Base-by-base conservation (phyloP, 2,797 vertebrate genomes). In the Podarcis lilfordi region DNA sequence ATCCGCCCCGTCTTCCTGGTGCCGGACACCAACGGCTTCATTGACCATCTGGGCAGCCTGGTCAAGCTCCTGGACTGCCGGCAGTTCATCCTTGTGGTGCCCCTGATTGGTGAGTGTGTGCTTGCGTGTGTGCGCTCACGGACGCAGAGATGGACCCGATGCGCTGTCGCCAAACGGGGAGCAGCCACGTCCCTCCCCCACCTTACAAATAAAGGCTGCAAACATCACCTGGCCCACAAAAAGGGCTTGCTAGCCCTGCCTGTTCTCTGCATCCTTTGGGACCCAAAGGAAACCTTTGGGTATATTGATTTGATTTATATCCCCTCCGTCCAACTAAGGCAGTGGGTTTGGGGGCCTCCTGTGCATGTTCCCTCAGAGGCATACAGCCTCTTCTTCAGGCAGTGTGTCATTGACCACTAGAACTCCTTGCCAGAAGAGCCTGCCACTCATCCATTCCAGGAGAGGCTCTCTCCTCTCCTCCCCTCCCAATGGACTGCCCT, bases 11-110 rank as follows among this genome's bases (percentile, higher is more conserved):
- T 98, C 84, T 99, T 99, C 96, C 96, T 99, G 81, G 98, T 99
- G 35, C 98, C 98, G 1, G 99, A 99, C 94, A 99, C 99, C 92
- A 99, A 99, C 1, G 98, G 98, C 84, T 99, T 99, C 97, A 99
- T 99, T 64, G 99, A 99, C 96, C 98, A 99, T 95, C 97, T 99
- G 90, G 95, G 96, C 59, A 98, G 98, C 83, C 96, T 99, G 92
- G 96, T 94, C 87, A 97, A 93, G 2, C 97, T 99, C 43, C 95
- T 99, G 91, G 96, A 97, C 82, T 98, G 98, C 95, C 97, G 98
- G 95, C 97, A 96, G 17, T 99, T 99, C 95, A 98, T 99, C 92
- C 96, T 99, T 92, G 98, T 99, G 94, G 98, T 99, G 88, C 99
- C 99, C 35, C 98, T 99, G 74, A 98, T 99, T 0, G 99, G 99